These are phyloP conservation scores for Neogale vison DNA, from an alignment of 2,113 vertebrate genomes.

Conservation along the genomic window DNA sequence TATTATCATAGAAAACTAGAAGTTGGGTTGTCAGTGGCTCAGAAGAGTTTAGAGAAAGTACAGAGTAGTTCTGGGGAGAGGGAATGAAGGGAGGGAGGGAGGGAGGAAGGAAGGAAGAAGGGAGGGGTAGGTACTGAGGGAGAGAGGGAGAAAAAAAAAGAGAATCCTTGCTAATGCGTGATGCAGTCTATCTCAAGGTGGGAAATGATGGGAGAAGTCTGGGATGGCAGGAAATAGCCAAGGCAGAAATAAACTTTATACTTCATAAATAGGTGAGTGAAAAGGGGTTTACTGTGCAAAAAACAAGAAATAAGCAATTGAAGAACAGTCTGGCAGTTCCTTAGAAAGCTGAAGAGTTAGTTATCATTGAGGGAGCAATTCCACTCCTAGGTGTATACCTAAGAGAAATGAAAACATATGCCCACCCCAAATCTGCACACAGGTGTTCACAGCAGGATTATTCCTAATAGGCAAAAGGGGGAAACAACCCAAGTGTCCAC, in stretches of 20 bases:
- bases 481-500: background rate
- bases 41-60: background rate
- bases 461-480: background rate
- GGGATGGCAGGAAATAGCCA: background rate
- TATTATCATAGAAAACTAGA: background rate
- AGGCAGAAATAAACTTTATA: slow-evolving; percentile 36
- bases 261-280: background rate
- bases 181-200: background rate
- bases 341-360: background rate
- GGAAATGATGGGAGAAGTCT: slow-evolving; percentile 18
- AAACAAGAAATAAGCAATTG: background rate
- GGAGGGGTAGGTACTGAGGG: background rate
- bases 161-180: background rate
- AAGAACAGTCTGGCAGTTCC: background rate
- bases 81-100: background rate
- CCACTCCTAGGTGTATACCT: background rate
- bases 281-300: background rate
- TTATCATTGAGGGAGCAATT: background rate
- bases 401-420: slow-evolving; percentile 9
- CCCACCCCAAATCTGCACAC: background rate
- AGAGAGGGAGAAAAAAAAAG: background rate
- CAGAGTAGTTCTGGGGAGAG: background rate
- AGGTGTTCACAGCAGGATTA: background rate
- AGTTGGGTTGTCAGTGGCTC: background rate
- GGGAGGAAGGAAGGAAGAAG: too few relatives aligned